Percentiles rank a stretch among this genome's conserved stretches.
Conservation (phyloP, 2,888 invertebrate genomes). For the Yponomeuta cagnagella region DNA sequence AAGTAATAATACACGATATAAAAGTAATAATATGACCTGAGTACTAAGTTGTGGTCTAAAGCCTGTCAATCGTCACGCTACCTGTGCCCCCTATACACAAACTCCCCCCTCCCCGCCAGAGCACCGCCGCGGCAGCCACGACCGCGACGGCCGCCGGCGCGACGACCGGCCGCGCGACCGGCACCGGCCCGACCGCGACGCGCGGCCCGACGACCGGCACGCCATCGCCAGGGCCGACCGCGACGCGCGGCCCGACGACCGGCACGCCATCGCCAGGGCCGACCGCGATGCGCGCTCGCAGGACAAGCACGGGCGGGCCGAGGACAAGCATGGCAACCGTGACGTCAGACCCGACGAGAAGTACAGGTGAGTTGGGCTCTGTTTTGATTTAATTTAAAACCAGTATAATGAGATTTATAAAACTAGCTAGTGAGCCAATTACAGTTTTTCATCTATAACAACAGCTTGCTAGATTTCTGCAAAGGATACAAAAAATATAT, state of each 20-base stretch:
- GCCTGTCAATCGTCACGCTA: neutral
- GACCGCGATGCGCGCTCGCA: neutral
- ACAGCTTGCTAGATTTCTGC: no score
- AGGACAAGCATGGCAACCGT: neutral
- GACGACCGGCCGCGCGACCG: slow-evolving; percentile 43
- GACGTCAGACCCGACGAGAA: neutral
- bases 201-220: slow-evolving; percentile 28
- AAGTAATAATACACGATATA: no score
- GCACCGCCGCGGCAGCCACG: slow-evolving; percentile 27
- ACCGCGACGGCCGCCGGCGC: slow-evolving; percentile 30
- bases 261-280: slow-evolving; percentile 20
- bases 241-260: slow-evolving; percentile 31
- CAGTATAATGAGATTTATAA: no score
- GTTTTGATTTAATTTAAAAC: neutral
- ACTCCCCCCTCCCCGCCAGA: slow-evolving; percentile 21
- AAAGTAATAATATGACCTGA: no score
- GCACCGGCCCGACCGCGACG: slow-evolving; percentile 50
- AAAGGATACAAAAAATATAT: no score
- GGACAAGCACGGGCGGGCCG: neutral
- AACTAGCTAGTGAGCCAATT: no score
- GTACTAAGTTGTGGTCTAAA: no score
- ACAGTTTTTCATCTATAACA: no score
- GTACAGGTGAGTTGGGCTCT: neutral
- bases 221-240: slow-evolving; percentile 21
- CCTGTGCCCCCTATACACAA: neutral